Conservation (phyloP, 2,797 vertebrate species). For the Tolypeutes matacus region DNA sequence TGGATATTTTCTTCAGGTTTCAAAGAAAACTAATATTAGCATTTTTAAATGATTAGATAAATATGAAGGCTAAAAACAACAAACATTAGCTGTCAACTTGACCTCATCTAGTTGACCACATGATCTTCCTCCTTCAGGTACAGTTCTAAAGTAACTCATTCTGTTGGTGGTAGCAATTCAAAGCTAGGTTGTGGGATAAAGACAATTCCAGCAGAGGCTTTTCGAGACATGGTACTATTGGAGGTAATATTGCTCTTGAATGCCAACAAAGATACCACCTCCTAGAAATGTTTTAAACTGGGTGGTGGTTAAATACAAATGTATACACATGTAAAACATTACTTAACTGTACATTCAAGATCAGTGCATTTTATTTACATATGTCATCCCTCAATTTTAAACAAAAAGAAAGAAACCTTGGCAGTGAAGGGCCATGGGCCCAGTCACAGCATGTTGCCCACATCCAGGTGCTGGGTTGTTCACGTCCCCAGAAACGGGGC, state of each 20-base stretch:
- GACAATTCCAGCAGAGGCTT: not conserved
- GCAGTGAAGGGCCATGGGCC: slow-evolving; percentile 54
- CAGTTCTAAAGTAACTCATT: not conserved
- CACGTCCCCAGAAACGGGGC: slow-evolving; percentile 70
- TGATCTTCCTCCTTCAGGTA: not conserved
- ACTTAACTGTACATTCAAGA: slow-evolving; percentile 47
- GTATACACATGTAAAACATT: slow-evolving; percentile 6
- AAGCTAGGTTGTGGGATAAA: slow-evolving; percentile 9
- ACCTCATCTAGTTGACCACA: not conserved
- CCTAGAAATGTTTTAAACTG: slow-evolving; percentile 39
- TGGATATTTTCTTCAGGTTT: slow-evolving; percentile 44
- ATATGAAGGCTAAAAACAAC: slow-evolving; percentile 42
- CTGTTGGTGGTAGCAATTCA: not conserved
- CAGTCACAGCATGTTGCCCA: slow-evolving; percentile 69
- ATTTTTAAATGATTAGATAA: slow-evolving; percentile 58
- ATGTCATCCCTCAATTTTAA: slow-evolving; percentile 3
- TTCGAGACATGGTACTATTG: not conserved
- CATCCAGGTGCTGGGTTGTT: slow-evolving; percentile 79
- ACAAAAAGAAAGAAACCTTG: slow-evolving; percentile 37
- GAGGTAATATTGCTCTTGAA: not conserved
- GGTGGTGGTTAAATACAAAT: not conserved
- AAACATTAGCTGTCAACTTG: slow-evolving; percentile 30
- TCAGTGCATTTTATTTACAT: not conserved
- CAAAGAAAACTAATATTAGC: slow-evolving; percentile 49
- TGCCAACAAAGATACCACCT: slow-evolving; percentile 33